Evolutionary conservation across 2,888 invertebrate species (phyloP).

Genomic region (Exephanes ischioxanthus): DNA sequence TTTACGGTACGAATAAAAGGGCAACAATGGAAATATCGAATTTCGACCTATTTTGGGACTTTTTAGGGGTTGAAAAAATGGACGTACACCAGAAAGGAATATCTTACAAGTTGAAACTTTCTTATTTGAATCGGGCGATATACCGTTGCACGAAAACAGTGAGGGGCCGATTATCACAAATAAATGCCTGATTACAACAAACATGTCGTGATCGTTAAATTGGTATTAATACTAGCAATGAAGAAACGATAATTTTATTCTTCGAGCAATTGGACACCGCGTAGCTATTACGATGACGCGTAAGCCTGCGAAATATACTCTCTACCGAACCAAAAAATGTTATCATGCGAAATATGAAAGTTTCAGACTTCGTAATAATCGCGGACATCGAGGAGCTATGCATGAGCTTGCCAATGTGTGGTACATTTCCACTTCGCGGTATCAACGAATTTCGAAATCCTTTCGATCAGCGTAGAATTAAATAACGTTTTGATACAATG

Average conservation of each 20-base stretch:
- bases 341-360: too few relatives aligned
- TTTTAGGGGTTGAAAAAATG: too few relatives aligned
- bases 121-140: too few relatives aligned
- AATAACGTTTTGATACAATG: not conserved
- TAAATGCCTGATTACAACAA: too few relatives aligned
- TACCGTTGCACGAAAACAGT: too few relatives aligned
- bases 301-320: not conserved
- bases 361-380: too few relatives aligned
- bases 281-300: not conserved
- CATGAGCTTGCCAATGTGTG: not conserved
- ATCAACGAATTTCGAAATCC: not conserved
- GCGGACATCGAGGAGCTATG: not conserved
- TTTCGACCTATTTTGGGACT: too few relatives aligned
- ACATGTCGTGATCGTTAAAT: conserved; percentile 8
- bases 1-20: too few relatives aligned
- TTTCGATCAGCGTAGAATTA: not conserved
- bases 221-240: conserved; percentile 12
- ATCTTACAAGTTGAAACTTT: too few relatives aligned
- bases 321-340: not conserved
- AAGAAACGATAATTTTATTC: conserved; percentile 8
- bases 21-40: too few relatives aligned
- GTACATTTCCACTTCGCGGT: not conserved
- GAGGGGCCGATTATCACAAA: too few relatives aligned
- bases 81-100: too few relatives aligned
- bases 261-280: conserved; percentile 16